Percentiles rank a stretch among this genome's conserved stretches.
Conservation (phyloP, 2,797 vertebrate genomes). For the Channa striata region DNA sequence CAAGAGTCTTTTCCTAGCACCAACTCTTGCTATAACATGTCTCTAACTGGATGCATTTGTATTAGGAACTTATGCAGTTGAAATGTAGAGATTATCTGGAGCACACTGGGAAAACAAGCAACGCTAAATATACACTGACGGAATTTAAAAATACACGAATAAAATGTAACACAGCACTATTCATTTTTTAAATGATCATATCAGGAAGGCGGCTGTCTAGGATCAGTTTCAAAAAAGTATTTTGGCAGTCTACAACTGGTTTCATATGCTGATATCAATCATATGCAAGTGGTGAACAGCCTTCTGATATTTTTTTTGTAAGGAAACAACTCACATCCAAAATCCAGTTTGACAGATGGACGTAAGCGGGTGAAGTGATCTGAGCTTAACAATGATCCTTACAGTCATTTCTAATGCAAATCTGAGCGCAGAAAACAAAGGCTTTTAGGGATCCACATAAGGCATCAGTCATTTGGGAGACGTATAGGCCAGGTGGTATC, state of each 20-base stretch:
- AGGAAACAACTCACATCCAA: constrained; percentile 7
- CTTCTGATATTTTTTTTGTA: constrained; percentile 24
- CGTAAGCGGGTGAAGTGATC: constrained; percentile 48
- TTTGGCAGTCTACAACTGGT: no score
- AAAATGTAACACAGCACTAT: no score
- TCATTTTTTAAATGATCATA: no score
- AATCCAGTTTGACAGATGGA: constrained; percentile 57
- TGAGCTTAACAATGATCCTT: constrained; percentile 52
- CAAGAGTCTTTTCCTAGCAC: neutral
- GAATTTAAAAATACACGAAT: no score
- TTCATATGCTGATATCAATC: no score
- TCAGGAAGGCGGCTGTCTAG: no score
- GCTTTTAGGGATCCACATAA: constrained; percentile 61
- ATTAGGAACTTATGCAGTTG: neutral
- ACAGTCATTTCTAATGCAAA: constrained; percentile 73
- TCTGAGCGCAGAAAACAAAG: constrained; percentile 69
- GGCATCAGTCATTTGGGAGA: constrained; percentile 67
- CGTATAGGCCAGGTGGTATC: constrained; percentile 75
- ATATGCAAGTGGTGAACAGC: constrained; percentile 27
- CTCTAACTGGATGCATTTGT: neutral
- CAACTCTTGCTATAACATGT: neutral
- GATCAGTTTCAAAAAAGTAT: no score
- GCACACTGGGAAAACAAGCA: constrained; percentile 44
- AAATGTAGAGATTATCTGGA: neutral
- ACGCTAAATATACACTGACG: no score